Evolutionary conservation across 30 jellyfish, hydroid and myxozoan genomes (phyloP).

Genomic region (Aurelia coerulea): DNA sequence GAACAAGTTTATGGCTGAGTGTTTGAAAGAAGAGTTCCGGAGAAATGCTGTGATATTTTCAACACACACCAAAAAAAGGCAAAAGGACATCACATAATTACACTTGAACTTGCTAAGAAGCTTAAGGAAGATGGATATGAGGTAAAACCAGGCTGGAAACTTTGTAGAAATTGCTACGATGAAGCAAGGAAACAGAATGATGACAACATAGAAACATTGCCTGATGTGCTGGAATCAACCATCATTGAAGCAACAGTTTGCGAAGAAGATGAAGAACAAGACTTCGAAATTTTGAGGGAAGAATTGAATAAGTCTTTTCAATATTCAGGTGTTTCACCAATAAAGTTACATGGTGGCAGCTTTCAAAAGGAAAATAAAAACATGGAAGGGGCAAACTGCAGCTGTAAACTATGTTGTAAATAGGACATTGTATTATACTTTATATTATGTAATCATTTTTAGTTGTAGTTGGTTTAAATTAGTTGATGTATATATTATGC

Average conservation of each 20-base stretch:
- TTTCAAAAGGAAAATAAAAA: too few relatives aligned
- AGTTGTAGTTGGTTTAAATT: too few relatives aligned
- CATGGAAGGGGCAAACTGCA: too few relatives aligned
- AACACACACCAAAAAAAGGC: not conserved
- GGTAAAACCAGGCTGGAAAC: constrained; percentile 23
- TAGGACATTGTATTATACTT: too few relatives aligned
- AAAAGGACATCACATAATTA: not conserved
- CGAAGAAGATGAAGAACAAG: not conserved
- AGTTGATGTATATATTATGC: too few relatives aligned
- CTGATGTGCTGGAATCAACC: not conserved
- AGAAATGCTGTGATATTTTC: constrained; percentile 19
- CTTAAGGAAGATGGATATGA: not conserved
- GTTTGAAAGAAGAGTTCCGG: not conserved
- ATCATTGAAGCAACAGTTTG: not conserved
- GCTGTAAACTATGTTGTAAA: too few relatives aligned
- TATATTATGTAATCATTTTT: too few relatives aligned
- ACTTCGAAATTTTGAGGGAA: not conserved
- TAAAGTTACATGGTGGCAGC: too few relatives aligned
- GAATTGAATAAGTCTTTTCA: not conserved
- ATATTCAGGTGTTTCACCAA: not conserved
- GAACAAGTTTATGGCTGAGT: not conserved
- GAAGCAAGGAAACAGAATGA: not conserved
- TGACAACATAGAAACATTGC: not conserved
- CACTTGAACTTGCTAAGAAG: constrained; percentile 12
- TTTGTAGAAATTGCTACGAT: constrained; percentile 5